Evolutionary conservation across 2,888 invertebrate species (phyloP).

Genomic region (Eupsilia transversa): DNA sequence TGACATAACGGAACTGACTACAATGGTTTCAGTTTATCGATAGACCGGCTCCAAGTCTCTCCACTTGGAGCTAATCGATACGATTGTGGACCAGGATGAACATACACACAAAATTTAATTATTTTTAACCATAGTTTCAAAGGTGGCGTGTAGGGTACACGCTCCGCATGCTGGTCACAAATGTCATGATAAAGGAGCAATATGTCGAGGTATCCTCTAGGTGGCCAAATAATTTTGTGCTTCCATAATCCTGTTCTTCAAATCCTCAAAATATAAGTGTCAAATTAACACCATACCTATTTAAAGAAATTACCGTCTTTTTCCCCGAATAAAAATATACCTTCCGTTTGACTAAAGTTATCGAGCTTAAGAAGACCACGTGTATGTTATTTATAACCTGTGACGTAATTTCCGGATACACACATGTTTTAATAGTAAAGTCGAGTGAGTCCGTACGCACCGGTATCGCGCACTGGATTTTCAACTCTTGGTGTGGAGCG

Average conservation of each 20-base stretch:
- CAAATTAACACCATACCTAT: background rate
- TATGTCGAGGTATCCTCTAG: too few relatives aligned
- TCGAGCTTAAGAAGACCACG: slow-evolving; percentile 1
- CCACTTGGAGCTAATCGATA: background rate
- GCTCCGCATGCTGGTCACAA: too few relatives aligned
- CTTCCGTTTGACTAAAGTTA: background rate
- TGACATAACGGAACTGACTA: slow-evolving; percentile 23
- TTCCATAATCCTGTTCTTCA: too few relatives aligned
- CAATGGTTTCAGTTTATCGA: slow-evolving; percentile 21
- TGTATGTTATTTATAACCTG: slow-evolving; percentile 32
- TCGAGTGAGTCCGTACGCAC: background rate
- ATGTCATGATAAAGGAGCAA: too few relatives aligned
- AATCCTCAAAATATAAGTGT: background rate
- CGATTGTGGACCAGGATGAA: too few relatives aligned
- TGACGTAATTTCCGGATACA: slow-evolving; percentile 22
- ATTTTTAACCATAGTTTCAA: too few relatives aligned
- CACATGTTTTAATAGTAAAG: slow-evolving; percentile 17
- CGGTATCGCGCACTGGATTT: background rate
- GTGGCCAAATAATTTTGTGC: too few relatives aligned
- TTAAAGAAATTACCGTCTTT: background rate
- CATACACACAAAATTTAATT: too few relatives aligned
- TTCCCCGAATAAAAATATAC: background rate
- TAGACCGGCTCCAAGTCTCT: too few relatives aligned
- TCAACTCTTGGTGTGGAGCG: background rate
- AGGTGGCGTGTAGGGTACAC: too few relatives aligned